phyloP scores from a whole-genome alignment of 30 jellyfish, hydroid and myxozoan species.

The Pseudorhiza aurosa region DNA sequence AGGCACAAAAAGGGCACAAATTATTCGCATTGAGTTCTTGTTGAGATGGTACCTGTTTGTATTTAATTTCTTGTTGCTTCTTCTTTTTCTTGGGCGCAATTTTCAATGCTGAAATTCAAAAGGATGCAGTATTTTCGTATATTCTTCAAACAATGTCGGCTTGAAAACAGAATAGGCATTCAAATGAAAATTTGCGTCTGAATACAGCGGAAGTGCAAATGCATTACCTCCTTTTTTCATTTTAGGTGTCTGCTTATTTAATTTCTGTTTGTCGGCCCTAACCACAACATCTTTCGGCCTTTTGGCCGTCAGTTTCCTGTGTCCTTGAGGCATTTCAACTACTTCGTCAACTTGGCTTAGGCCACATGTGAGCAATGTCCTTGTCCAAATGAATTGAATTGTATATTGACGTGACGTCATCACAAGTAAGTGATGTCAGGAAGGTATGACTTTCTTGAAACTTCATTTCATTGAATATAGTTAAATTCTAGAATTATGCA shows the following conservation, averaged over 20 bases:
- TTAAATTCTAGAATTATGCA: too few species aligned
- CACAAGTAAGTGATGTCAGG: too few species aligned
- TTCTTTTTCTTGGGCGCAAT: slow-evolving; percentile 48
- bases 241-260: slow-evolving; percentile 7
- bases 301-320: slow-evolving; percentile 20
- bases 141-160: too few species aligned
- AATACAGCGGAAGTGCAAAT: background rate
- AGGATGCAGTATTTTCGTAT: too few species aligned
- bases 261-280: slow-evolving; percentile 12
- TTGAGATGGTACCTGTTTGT: slow-evolving; percentile 44
- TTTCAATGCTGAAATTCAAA: slow-evolving; percentile 37
- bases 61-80: slow-evolving; percentile 22
- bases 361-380: too few species aligned
- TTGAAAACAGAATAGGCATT: too few species aligned
- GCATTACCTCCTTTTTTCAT: slow-evolving; percentile 46
- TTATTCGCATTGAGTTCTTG: too few species aligned
- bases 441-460: too few species aligned
- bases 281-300: slow-evolving; percentile 33
- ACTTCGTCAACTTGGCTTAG: too few species aligned
- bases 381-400: too few species aligned
- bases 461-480: too few species aligned
- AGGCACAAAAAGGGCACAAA: background rate
- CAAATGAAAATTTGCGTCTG: background rate
- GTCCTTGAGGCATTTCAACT: slow-evolving; percentile 62
- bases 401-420: too few species aligned